Conservation (phyloP, 2,113 vertebrate species). For the Ondatra zibethicus region DNA sequence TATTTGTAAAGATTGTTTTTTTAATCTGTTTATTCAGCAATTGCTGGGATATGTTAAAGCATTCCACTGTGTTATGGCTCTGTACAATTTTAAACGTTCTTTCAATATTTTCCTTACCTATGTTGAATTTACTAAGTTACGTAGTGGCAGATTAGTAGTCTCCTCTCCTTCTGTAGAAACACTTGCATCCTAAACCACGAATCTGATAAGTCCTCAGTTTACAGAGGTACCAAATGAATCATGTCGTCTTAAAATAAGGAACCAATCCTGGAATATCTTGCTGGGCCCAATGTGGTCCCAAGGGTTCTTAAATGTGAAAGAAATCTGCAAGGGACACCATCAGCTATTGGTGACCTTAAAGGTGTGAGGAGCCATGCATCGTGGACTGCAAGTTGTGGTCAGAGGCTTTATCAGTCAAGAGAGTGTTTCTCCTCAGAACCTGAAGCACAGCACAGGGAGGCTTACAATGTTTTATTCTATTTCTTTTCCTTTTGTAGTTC, state of each 20-base stretch:
- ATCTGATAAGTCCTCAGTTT: not conserved
- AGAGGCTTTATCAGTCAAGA: not conserved
- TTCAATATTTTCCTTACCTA: not conserved
- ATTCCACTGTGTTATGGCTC: not conserved
- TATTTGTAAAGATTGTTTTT: conserved; percentile 29
- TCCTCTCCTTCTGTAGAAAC: not conserved
- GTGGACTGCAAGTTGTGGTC: not conserved
- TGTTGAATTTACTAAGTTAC: not conserved
- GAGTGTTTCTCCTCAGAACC: not conserved
- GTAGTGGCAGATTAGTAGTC: not conserved
- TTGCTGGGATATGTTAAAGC: conserved; percentile 15
- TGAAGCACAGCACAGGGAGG: not conserved
- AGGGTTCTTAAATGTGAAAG: not conserved
- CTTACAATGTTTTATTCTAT: not conserved
- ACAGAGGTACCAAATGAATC: not conserved
- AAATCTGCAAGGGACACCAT: not conserved
- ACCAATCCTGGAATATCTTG: not conserved
- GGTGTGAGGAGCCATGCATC: not conserved
- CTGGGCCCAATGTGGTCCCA: not conserved
- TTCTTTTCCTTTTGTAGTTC: conserved; percentile 9
- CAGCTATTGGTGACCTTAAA: not conserved
- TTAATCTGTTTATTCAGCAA: not conserved
- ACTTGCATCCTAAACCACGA: not conserved
- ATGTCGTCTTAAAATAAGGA: not conserved
- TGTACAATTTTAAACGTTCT: not conserved